Percentiles rank a stretch among this genome's conserved stretches.
Evolutionary conservation across 2,113 vertebrate genomes (phyloP).

Genomic region (Pomatorhinus ruficollis): DNA sequence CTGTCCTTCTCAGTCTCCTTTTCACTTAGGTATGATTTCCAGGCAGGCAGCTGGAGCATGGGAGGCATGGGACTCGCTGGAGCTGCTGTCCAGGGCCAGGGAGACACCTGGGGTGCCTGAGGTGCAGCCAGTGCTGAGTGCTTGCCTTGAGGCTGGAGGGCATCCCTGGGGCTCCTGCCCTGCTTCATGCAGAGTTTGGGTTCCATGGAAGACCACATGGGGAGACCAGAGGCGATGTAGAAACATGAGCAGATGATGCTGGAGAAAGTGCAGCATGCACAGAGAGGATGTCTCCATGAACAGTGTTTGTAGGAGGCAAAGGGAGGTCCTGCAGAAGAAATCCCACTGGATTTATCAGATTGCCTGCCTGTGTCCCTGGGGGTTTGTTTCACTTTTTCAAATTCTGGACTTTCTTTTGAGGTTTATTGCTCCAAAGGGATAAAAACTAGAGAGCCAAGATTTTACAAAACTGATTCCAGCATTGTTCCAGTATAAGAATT

Average conservation of each 20-base stretch:
- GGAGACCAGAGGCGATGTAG: not conserved
- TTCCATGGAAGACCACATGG: fast-evolving
- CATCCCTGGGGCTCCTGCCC: not conserved
- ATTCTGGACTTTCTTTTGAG: not conserved
- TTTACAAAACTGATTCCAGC: not conserved
- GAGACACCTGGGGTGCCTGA: not conserved
- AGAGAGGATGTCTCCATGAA: fast-evolving
- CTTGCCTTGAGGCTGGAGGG: not conserved
- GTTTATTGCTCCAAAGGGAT: not conserved
- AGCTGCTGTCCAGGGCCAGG: not conserved
- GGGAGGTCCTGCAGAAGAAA: not conserved
- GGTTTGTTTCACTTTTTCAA: not conserved
- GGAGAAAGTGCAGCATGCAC: not conserved
- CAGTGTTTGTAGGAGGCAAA: not conserved
- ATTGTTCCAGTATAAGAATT: not conserved
- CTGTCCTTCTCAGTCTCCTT: not conserved
- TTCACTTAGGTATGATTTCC: not conserved
- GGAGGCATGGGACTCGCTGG: fast-evolving
- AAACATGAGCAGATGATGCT: not conserved
- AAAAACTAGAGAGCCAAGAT: not conserved
- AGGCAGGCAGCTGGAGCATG: fast-evolving
- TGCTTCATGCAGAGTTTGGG: fast-evolving
- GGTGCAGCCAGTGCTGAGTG: not conserved
- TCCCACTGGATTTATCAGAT: not conserved
- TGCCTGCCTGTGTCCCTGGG: fast-evolving